Evolutionary conservation across 2,797 vertebrate genomes (phyloP).

Genomic region (Spheniscus humboldti): DNA sequence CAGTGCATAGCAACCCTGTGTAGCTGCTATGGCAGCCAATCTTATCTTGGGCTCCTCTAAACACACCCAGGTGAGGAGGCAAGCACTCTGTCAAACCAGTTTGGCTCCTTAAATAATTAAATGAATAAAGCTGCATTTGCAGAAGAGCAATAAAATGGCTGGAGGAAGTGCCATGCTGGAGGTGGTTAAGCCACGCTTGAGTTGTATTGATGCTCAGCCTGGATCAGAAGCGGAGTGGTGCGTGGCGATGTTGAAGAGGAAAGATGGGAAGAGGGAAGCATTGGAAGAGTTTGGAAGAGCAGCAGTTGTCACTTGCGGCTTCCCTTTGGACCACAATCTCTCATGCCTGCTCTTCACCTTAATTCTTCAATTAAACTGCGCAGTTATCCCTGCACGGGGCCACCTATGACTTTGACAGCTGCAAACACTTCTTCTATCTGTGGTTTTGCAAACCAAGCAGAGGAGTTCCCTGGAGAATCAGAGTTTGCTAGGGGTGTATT

Average conservation of each 20-base stretch:
- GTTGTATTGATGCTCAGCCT: neutral
- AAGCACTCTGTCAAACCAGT: constrained; percentile 35
- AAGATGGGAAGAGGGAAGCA: neutral
- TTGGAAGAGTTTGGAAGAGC: neutral
- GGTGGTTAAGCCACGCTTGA: neutral
- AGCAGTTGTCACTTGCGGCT: neutral
- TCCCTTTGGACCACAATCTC: neutral
- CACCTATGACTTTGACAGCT: neutral
- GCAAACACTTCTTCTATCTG: fast-evolving
- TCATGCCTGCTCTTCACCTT: neutral
- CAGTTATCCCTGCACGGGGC: neutral
- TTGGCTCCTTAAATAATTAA: neutral
- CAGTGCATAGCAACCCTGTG: neutral
- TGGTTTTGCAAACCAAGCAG: neutral
- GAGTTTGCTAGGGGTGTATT: neutral
- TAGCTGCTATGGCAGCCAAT: neutral
- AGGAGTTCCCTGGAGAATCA: neutral
- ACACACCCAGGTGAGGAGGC: constrained; percentile 23
- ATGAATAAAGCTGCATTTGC: neutral
- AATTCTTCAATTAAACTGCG: neutral
- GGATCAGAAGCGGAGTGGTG: neutral
- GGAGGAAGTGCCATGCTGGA: neutral
- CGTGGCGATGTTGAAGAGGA: neutral
- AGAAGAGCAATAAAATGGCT: neutral
- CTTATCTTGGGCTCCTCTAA: constrained; percentile 38